phyloP scores from a whole-genome alignment of 1,140 invertebrate species.

The Drosophila persimilis region DNA sequence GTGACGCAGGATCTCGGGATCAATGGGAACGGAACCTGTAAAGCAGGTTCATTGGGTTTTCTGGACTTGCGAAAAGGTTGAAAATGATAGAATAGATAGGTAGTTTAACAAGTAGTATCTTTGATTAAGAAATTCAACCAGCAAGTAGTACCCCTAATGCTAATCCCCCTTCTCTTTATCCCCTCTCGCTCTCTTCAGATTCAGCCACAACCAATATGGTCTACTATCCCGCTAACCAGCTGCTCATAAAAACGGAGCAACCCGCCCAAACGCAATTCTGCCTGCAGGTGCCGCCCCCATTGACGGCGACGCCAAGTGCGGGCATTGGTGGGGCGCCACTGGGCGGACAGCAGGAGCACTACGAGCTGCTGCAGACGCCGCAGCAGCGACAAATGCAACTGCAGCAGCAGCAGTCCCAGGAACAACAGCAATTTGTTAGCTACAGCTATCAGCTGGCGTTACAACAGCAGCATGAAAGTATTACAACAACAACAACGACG shows the following conservation, averaged over 20 bases:
- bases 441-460: constrained; percentile 58
- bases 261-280: constrained; percentile 73
- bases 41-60: constrained; percentile 2
- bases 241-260: constrained; percentile 82
- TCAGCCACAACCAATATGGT: constrained; percentile 77
- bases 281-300: constrained; percentile 50
- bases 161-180: background rate
- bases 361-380: constrained; percentile 65
- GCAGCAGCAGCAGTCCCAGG: constrained; percentile 56
- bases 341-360: constrained; percentile 61
- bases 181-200: constrained; percentile 40
- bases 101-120: too few species aligned
- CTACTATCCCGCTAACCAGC: constrained; percentile 77
- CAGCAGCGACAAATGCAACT: constrained; percentile 61
- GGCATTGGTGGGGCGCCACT: constrained; percentile 24
- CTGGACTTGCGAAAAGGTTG: too few species aligned
- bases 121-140: too few species aligned
- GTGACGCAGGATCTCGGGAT: constrained; percentile 17
- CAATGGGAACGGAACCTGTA: constrained; percentile 7
- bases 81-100: background rate
- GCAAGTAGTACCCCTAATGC: too few species aligned
- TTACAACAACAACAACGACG: constrained; percentile 51
- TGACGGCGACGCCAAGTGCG: constrained; percentile 32
- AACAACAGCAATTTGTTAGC: constrained; percentile 48
- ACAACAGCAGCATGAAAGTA: constrained; percentile 67